Evolutionary conservation across 2,888 invertebrate species (phyloP), one percentile per base, ranked within the genome.

Genomic region (Trichogramma evanescens): DNA sequence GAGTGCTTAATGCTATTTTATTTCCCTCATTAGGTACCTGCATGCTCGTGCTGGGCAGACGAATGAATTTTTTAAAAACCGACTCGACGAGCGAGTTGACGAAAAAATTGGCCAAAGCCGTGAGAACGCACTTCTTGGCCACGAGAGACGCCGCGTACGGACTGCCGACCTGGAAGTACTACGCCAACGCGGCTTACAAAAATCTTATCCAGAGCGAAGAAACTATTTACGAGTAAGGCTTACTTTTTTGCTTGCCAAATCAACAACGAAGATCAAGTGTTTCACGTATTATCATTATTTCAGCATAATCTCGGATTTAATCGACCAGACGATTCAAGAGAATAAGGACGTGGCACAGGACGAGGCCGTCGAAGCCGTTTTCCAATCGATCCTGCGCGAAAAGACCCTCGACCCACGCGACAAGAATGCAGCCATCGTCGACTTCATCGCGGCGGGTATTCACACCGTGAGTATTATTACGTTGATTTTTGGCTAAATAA

Each of bases 361-460:
- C 65, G 86, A 85, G 62, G 81, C 79, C 54, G 82, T 88, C 70
- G 84, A 85, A 63, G 87, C 87, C 69, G 86, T 93, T 54, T 90
- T 92, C 72, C 82, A 87, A 59, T 88, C 87, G 60, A 89, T 93
- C 62, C 78, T 93, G 51, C 83, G 84, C 48, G 86, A 89, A 51
- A 84, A 86, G 41, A 83, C 84, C 62, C 79, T 92, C 50, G 91
- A 92, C 70, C 84, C 86, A 70, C 81, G 87, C 54, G 93, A 93
- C 72, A 91, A 92, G 77, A 90, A 89, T 71, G 89, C 91, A 0
- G 90, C 89, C 0, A 86, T 92, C 56, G 89, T 93, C 50, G 93
- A 93, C 78, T 91, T 93, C 70, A 88, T 93, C 68, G 89, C 91
- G 6, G 91, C 92, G 44, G 92, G 92, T 52, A 92, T 93, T 72